A percentile compares a stretch with the other conserved stretches of the same genome.
phyloP scores from a whole-genome alignment of 2,797 vertebrate genomes.

The Pristis pectinata region DNA sequence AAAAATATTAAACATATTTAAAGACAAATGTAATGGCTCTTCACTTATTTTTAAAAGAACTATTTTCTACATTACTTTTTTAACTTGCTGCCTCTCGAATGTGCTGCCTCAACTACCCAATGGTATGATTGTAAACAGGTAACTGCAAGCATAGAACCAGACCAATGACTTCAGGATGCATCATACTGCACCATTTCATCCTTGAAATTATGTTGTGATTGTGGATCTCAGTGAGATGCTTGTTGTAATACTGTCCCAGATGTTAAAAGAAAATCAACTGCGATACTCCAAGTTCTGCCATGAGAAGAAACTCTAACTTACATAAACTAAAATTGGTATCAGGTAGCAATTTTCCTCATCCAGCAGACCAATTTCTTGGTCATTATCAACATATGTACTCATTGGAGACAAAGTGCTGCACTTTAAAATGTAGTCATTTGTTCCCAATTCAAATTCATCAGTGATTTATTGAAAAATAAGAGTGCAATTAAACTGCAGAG shows the following conservation, averaged over 20 bases:
- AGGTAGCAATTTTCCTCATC: neutral
- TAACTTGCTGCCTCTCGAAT: neutral
- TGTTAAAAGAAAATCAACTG: slow-evolving; percentile 1
- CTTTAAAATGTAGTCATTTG: neutral
- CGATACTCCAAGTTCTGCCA: neutral
- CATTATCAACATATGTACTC: neutral
- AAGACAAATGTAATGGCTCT: neutral
- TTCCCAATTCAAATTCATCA: neutral
- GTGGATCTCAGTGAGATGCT: neutral
- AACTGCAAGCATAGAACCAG: neutral
- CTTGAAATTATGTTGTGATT: neutral
- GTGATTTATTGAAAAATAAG: slow-evolving; percentile 35
- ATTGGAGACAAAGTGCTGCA: neutral
- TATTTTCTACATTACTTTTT: too few relatives aligned
- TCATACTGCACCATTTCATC: neutral
- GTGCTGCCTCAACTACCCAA: neutral
- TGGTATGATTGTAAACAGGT: neutral
- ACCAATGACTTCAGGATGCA: neutral
- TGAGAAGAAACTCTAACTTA: neutral
- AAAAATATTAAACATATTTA: neutral
- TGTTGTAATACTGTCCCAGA: neutral
- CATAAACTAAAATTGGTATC: neutral
- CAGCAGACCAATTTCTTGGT: neutral
- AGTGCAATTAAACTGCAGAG: slow-evolving; percentile 27
- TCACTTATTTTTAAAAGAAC: neutral